A percentile compares a stretch with the other conserved stretches of the same genome.
Evolutionary conservation across 2,888 invertebrate genomes (phyloP).

Genomic region (Caenorhabditis panamensis): DNA sequence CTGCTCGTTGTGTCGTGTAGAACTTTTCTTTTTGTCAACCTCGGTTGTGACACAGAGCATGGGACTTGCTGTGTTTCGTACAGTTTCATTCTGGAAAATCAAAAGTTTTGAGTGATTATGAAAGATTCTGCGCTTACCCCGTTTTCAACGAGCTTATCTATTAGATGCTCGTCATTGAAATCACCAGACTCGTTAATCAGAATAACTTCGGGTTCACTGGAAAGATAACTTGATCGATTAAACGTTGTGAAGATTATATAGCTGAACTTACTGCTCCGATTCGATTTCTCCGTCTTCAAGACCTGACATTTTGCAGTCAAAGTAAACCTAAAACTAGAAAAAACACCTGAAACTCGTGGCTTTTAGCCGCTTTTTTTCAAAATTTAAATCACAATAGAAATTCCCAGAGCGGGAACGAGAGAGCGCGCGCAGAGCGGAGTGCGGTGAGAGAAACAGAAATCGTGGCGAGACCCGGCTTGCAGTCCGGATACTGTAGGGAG

Average conservation of each 20-base stretch:
- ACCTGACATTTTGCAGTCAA: slow-evolving; percentile 24
- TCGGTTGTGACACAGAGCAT: neutral
- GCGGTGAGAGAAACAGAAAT: slow-evolving; percentile 11
- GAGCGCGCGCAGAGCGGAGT: slow-evolving; percentile 16
- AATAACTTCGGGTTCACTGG: neutral
- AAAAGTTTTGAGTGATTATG: neutral
- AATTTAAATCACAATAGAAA: neutral
- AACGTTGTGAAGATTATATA: neutral
- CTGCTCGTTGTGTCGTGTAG: neutral
- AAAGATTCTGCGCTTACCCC: slow-evolving; percentile 8
- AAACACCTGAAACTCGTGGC: neutral
- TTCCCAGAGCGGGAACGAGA: slow-evolving; percentile 17
- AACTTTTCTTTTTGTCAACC: neutral
- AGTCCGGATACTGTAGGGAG: slow-evolving; percentile 28
- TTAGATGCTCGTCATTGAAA: slow-evolving; percentile 22
- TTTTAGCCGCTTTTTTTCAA: neutral
- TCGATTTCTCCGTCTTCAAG: slow-evolving; percentile 56
- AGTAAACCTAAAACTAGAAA: neutral
- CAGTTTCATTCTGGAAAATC: neutral
- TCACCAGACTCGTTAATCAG: slow-evolving; percentile 1
- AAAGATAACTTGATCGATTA: neutral
- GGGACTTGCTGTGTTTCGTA: neutral
- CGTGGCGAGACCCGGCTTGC: slow-evolving; percentile 46
- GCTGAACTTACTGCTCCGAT: slow-evolving; percentile 38
- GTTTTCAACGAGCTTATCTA: slow-evolving; percentile 25